A percentile compares a stretch with the other conserved stretches of the same genome.
phyloP scores from a whole-genome alignment of 2,113 vertebrate genomes.

The Lepidothrix coronata region DNA sequence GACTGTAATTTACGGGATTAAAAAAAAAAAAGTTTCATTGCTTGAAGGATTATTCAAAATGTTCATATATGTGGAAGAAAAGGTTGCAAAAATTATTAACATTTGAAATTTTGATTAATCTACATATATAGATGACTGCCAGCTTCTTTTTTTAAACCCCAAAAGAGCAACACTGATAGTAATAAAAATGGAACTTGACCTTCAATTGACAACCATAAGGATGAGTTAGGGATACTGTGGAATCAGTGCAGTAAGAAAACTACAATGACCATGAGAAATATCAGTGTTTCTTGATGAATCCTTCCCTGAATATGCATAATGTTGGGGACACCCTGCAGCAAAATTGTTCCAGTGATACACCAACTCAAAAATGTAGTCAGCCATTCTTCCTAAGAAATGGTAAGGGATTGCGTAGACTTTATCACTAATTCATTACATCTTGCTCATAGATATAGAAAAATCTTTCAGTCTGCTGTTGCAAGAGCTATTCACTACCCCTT shows the following conservation, averaged over 20 bases:
- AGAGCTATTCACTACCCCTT: neutral
- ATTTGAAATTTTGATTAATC: neutral
- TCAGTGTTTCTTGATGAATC: neutral
- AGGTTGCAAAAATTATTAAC: neutral
- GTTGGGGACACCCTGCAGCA: neutral
- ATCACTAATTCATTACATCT: neutral
- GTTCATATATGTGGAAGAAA: neutral
- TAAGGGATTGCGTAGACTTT: neutral
- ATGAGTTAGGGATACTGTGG: neutral
- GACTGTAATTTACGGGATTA: neutral
- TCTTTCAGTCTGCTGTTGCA: neutral
- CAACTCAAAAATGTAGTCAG: neutral
- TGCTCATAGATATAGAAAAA: neutral
- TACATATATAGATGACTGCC: neutral
- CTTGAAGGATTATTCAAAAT: neutral
- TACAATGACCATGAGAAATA: neutral
- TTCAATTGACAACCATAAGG: neutral
- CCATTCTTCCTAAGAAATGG: neutral
- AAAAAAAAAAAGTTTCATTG: neutral
- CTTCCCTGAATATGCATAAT: neutral
- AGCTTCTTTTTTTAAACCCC: neutral
- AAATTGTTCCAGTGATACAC: neutral
- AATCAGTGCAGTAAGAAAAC: neutral
- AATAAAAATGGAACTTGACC: neutral
- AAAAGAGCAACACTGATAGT: neutral